Evolutionary conservation across 2,113 vertebrate genomes (phyloP), one percentile per base, ranked within the genome.

Genomic region (Paradisaea rubra): DNA sequence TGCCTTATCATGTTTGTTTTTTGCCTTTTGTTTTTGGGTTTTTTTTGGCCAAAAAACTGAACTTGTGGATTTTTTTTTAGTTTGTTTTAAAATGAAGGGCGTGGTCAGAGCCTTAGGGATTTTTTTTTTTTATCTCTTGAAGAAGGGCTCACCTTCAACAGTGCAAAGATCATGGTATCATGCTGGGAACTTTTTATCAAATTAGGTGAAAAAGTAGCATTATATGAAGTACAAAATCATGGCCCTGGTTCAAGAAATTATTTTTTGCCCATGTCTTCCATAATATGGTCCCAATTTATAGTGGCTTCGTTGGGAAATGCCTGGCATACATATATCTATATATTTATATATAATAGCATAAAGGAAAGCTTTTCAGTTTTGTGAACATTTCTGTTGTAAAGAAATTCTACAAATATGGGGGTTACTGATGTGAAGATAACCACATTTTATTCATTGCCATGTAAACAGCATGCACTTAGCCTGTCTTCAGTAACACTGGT

Each of bases 21-120:
- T 54, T 49, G 59, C 8, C 19, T 21, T 86, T n/a, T 50, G 18
- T 28, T 65, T 37, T 30, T 33, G 28, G 21, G 28, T 21, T 45
- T 0, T 10, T 44, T 44, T 69, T 42, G 8, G 3, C 10, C 6
- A 4, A 27, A 23, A 33, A 21, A 8, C 0, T 17, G 22, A 47
- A 47, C 15, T 25, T 64, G 2, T 25, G 17, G 33, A 37, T 1
- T 10, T 54, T 44, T 44, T n/a, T 33, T 21, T 57, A 3, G 4
- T 33, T 74, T 45, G 8, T 17, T 50, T 64, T 78, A 31, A 7
- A 41, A 70, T 53, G 19, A 76, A 42, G n/a, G 21, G 18, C 15
- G 10, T 61, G 9, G 14, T 82, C 31, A 61, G 35, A 79, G 9
- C 7, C 45, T 44, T 41, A 16, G 8, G 33, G 28, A 17, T 50